Conservation (phyloP, 2,797 vertebrate species). For the Garrulus glandarius region DNA sequence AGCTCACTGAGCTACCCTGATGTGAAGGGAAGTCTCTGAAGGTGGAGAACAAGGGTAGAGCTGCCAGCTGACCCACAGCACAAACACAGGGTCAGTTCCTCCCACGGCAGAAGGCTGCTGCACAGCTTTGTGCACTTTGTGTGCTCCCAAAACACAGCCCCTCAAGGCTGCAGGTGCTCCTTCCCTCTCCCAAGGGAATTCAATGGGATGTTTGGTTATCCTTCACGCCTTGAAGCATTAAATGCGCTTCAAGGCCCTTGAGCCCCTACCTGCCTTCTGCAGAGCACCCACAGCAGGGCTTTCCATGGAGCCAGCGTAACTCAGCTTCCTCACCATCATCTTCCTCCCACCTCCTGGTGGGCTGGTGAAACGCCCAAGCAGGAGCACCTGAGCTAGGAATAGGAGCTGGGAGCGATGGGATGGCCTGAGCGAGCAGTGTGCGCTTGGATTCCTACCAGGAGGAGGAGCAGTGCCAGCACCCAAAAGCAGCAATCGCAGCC, state of each 20-base stretch:
- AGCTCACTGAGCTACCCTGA: neutral
- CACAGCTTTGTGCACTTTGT: too few species aligned
- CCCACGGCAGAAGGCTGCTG: rapidly evolving
- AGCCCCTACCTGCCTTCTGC: neutral
- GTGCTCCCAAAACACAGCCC: neutral
- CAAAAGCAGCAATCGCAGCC: neutral
- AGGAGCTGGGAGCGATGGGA: neutral
- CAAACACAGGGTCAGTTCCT: neutral
- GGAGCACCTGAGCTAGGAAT: neutral
- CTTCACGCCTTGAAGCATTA: neutral
- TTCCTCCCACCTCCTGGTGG: neutral
- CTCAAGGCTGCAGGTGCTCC: neutral
- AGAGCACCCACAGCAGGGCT: neutral
- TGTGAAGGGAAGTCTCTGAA: neutral
- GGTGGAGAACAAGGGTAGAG: rapidly evolving
- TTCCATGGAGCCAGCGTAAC: neutral
- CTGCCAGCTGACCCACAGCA: neutral
- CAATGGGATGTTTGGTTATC: neutral
- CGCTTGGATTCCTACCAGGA: neutral
- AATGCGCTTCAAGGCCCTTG: too few species aligned
- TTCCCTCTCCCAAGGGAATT: neutral
- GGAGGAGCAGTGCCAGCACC: neutral
- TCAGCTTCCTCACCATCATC: neutral
- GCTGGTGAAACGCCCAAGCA: neutral
- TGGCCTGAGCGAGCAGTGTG: neutral